Conservation (phyloP, 2,113 vertebrate species). For the Grantiella picta region DNA sequence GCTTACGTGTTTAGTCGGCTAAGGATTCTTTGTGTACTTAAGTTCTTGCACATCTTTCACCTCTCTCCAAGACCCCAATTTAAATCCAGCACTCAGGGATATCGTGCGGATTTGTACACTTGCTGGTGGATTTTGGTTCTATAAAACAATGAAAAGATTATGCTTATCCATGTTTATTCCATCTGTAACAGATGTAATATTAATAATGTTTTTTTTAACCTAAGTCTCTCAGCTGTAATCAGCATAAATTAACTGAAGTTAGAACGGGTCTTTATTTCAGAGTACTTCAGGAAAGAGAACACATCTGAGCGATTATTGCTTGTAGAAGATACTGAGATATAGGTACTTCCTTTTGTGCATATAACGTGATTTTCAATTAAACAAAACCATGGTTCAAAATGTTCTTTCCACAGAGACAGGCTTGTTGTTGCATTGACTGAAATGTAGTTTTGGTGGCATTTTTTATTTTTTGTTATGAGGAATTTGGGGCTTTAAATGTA, state of each 20-base stretch:
- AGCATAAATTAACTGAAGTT: constrained; percentile 10
- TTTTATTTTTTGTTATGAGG: not conserved
- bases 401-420: not conserved
- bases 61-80: not conserved
- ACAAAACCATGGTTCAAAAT: not conserved
- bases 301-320: not conserved
- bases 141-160: constrained; percentile 57
- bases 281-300: not conserved
- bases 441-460: not conserved
- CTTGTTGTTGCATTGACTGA: not conserved
- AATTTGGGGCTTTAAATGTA: not conserved
- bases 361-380: not conserved
- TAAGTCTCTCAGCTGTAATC: constrained; percentile 10
- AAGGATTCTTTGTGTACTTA: not conserved
- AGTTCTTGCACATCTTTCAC: not conserved
- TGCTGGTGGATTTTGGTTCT: constrained; percentile 23
- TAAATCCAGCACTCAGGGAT: constrained; percentile 7
- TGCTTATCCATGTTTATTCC: constrained; percentile 31
- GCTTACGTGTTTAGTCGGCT: not conserved
- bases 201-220: constrained; percentile 12
- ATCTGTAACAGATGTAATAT: constrained; percentile 48
- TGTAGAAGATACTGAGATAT: not conserved
- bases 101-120: constrained; percentile 16
- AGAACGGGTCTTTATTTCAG: not conserved
- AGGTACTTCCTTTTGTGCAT: not conserved